Conservation (phyloP, 2,113 vertebrate genomes). For the Maylandia zebra region DNA sequence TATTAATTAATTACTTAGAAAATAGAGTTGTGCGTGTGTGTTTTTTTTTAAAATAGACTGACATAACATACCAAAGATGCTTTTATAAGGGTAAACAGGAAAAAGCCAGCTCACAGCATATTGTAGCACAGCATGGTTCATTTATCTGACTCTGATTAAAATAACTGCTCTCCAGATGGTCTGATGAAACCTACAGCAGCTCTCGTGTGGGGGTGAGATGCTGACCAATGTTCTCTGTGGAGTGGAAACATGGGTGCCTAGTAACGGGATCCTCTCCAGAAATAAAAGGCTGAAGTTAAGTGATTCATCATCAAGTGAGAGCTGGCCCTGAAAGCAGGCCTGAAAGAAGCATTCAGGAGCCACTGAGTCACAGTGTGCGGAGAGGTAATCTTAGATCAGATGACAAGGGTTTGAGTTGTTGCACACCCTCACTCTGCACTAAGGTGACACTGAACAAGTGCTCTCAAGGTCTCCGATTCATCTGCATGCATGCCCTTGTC, state of each 20-base stretch:
- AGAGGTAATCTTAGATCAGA: conserved; percentile 48
- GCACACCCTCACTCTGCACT: not conserved
- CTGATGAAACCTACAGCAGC: conserved; percentile 1
- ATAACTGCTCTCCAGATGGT: conserved; percentile 40
- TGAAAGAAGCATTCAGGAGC: conserved; percentile 48
- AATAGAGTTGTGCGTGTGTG: not conserved
- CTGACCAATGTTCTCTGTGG: conserved; percentile 37
- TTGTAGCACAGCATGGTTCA: not conserved
- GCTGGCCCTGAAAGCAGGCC: not conserved
- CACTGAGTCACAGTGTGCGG: conserved; percentile 50
- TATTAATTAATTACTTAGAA: not conserved
- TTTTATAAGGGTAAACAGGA: not conserved
- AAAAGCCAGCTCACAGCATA: not conserved
- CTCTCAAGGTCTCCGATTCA: conserved; percentile 44
- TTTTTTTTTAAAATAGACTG: not conserved
- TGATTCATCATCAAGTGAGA: conserved; percentile 49
- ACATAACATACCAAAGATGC: not conserved
- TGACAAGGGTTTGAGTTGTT: conserved; percentile 39
- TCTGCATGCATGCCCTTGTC: not conserved
- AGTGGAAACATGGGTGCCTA: conserved; percentile 6
- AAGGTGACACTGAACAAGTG: conserved; percentile 52
- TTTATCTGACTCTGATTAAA: conserved; percentile 3
- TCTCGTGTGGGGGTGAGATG: conserved; percentile 29
- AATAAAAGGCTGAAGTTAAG: conserved; percentile 52
- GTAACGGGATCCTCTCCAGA: conserved; percentile 52